Evolutionary conservation across 1,140 invertebrate species (phyloP).

Genomic region (Aphaenogaster ashmeadi): DNA sequence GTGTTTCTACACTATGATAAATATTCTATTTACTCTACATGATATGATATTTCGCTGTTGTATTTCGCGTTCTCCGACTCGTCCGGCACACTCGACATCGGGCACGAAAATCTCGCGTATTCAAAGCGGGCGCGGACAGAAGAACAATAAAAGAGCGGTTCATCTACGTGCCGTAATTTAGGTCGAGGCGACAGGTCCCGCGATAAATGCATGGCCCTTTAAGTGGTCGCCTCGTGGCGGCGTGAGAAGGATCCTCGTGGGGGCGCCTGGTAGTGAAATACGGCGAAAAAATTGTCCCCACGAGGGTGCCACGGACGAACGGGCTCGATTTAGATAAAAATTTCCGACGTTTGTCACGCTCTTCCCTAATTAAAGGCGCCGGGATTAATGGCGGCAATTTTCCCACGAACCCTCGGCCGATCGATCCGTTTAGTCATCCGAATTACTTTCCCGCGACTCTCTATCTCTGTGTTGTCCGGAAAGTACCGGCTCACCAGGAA

Average conservation of each 20-base stretch:
- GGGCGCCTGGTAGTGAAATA: conserved; percentile 69
- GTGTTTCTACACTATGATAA: background rate
- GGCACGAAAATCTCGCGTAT: conserved; percentile 24
- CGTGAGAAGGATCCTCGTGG: conserved; percentile 24
- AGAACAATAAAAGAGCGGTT: conserved; percentile 34
- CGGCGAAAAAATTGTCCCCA: conserved; percentile 74
- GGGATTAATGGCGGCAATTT: conserved; percentile 75
- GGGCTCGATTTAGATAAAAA: conserved; percentile 76
- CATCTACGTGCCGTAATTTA: conserved; percentile 48
- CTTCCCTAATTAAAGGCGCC: conserved; percentile 73
- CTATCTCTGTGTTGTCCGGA: background rate
- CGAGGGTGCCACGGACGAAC: conserved; percentile 30
- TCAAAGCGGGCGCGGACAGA: conserved; percentile 10
- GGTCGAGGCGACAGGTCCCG: conserved; percentile 19
- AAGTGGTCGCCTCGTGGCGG: conserved; percentile 52
- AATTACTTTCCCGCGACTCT: conserved; percentile 40
- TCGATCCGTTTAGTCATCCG: conserved; percentile 61
- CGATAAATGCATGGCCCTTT: conserved; percentile 72
- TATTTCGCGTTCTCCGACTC: background rate
- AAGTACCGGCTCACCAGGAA: conserved; percentile 14
- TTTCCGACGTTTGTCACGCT: conserved; percentile 77
- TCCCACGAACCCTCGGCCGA: conserved; percentile 24
- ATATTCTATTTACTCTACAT: conserved; percentile 5
- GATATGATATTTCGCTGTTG: background rate
- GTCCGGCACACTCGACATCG: background rate